Percentiles rank a stretch among this genome's conserved stretches.
These are phyloP conservation scores for Chromoteleia sp. DNA, from an alignment of 2,888 invertebrate genomes.

Conservation along the genomic window DNA sequence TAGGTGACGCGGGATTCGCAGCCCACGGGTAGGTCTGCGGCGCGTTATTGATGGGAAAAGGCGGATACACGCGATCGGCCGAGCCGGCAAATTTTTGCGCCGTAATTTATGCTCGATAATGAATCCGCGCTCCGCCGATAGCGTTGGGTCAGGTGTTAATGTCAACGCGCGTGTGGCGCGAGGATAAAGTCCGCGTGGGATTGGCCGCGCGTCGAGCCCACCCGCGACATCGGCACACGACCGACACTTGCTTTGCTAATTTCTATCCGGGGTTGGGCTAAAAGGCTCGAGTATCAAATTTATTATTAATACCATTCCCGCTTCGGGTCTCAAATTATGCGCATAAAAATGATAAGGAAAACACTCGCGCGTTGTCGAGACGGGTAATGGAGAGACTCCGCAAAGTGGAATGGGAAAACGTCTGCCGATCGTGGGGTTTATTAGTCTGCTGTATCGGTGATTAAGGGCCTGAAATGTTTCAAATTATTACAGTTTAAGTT, in stretches of 20 bases:
- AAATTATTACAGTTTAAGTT: not conserved
- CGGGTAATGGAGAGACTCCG: conserved; percentile 19
- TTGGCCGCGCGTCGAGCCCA: conserved; percentile 62
- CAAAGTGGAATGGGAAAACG: conserved; percentile 3
- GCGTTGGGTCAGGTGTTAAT: conserved; percentile 80
- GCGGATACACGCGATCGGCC: conserved; percentile 56
- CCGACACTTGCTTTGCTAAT: conserved; percentile 53
- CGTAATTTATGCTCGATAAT: conserved; percentile 79
- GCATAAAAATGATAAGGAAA: conserved; percentile 55
- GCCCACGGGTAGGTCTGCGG: conserved; percentile 36
- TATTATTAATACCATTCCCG: conserved; percentile 55
- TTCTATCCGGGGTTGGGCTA: conserved; percentile 36
- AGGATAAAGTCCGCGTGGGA: conserved; percentile 67
- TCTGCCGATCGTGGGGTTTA: conserved; percentile 3
- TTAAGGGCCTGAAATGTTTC: conserved; percentile 5
- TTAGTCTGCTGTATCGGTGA: conserved; percentile 8
- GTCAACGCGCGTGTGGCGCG: conserved; percentile 74
- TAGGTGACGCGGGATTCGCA: conserved; percentile 35
- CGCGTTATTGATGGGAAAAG: conserved; percentile 48
- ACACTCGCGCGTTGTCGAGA: conserved; percentile 13
- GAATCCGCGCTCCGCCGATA: conserved; percentile 78
- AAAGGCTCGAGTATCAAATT: conserved; percentile 47
- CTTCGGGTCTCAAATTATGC: conserved; percentile 33
- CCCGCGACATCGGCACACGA: conserved; percentile 68
- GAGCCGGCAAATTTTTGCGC: conserved; percentile 75